Evolutionary conservation across 2,797 vertebrate species (phyloP).

Genomic region (Monodelphis domestica): DNA sequence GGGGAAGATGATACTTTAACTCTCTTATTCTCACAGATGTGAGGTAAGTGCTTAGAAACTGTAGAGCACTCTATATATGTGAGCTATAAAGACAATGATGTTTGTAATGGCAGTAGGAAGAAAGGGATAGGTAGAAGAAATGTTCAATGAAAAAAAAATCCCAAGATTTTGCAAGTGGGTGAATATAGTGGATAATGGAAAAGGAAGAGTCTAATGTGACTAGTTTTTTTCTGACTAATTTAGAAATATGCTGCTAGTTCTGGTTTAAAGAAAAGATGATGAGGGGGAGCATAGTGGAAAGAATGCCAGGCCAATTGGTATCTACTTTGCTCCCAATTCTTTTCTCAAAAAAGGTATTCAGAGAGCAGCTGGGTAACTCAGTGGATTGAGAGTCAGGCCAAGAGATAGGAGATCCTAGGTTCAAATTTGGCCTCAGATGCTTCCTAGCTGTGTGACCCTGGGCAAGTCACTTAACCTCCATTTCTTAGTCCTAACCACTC

Average conservation of each 20-base stretch:
- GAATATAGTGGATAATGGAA: not conserved
- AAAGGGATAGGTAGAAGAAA: no score
- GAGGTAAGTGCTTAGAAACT: not conserved
- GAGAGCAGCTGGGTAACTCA: no score
- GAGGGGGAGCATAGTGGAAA: no score
- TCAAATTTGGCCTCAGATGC: no score
- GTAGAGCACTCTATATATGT: not conserved
- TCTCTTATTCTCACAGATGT: not conserved
- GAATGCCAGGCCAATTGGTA: no score
- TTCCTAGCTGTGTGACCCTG: no score
- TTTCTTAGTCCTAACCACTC: no score
- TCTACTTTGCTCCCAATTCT: not conserved
- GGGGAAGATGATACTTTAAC: not conserved
- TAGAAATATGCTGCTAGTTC: not conserved
- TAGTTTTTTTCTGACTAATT: not conserved
- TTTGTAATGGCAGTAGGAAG: not conserved
- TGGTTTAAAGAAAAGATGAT: not conserved
- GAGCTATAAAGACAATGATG: not conserved
- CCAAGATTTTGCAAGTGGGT: not conserved
- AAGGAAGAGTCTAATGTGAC: not conserved
- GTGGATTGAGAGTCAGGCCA: no score
- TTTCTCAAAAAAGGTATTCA: not conserved
- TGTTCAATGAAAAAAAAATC: not conserved
- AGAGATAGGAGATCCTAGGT: no score
- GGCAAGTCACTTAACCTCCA: no score